Evolutionary conservation across 2,888 invertebrate species (phyloP), one percentile per base, ranked within the genome.

Genomic region (Blastobasis adustella): DNA sequence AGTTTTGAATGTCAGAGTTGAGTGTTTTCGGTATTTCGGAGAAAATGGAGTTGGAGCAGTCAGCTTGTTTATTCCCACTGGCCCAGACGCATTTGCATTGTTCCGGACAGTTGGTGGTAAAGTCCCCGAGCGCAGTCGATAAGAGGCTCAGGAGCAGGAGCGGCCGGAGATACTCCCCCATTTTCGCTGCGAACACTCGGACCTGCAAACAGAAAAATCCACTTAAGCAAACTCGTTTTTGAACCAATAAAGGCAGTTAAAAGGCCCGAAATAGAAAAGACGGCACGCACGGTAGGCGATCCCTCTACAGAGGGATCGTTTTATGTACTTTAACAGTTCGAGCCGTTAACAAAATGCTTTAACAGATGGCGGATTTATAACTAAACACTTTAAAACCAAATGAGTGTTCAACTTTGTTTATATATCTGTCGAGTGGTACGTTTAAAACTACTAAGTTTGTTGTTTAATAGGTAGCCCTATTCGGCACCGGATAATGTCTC

Each of bases 11-110:
- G 56, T 94, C 94, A 42, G 91, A 82, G 69, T 94, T 95, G 41
- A 97, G 83, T 50, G 91, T 91, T 55, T 84, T 87, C 0, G 97
- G 97, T 59, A 97, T 92, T 39, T 91, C 84, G 47, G 88, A 90
- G 40, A 95, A 88, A n/a, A 90, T 88, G 43, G 90, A 89, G 51
- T 90, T 88, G 41, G 91, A 91, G 75, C 97, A 97, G 62, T 95
- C 94, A 1, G 96, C 96, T 36, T 93, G 92, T 73, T 94, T 95
- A 76, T 93, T 95, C 5, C 96, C 96, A 54, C 93, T 93, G 38
- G 92, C 92, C 96, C 97, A 97, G 58, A 93, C 92, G 76, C 97
- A 97, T 68, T 92, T 92, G 85, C 97, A 97, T 52, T 88, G 87
- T 58, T 88, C 73, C 7, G 92, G 90, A 75, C 94, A 94, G 70